Base-by-base conservation (phyloP, 2,113 vertebrate species). In the Rhegmatorhina hoffmannsi region DNA sequence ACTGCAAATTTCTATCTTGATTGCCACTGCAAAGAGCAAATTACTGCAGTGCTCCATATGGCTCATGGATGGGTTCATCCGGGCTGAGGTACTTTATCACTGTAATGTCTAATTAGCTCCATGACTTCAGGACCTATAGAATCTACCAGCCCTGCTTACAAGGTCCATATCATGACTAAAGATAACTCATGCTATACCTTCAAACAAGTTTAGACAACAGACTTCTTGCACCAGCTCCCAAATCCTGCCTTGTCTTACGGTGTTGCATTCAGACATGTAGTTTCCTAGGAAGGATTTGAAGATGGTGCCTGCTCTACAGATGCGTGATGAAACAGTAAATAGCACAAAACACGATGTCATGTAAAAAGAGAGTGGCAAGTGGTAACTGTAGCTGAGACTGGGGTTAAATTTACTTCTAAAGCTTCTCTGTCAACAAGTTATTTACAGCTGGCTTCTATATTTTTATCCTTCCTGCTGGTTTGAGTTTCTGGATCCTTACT, bases 401-500 rank as follows among this genome's bases (percentile, higher is more conserved):
- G 56, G 28, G 52, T 74, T 92, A 80, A 88, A 94, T 75, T 94
- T 95, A 53, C 56, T 84, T 87, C n/a, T 64, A 91, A 86, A 77
- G n/a, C 18, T 72, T 75, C 64, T 56, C 56, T 62, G 92, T 92
- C 94, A 96, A 96, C 92, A 94, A 89, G 79, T 83, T 96, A 96
- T 97, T 96, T 96, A 84, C 80, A 52, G 86, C 62, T 92, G 74
- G 63, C n/a, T 47, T 81, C 63, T 94, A 69, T 91, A 93, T 96
- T 97, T 95, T 94, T 94, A 88, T 94, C 89, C 96, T 96, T 96
- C 90, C 93, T 89, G 50, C 49, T 86, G 58, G 43, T 93, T 88
- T 76, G 90, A 68, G 79, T 89, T 96, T 95, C 95, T 97, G 82
- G 94, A 78, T 96, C 67, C 63, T 96, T 97, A 94, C 60, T 89